Conservation (phyloP, 2,888 invertebrate genomes). For the Anagyrus pseudococci region DNA sequence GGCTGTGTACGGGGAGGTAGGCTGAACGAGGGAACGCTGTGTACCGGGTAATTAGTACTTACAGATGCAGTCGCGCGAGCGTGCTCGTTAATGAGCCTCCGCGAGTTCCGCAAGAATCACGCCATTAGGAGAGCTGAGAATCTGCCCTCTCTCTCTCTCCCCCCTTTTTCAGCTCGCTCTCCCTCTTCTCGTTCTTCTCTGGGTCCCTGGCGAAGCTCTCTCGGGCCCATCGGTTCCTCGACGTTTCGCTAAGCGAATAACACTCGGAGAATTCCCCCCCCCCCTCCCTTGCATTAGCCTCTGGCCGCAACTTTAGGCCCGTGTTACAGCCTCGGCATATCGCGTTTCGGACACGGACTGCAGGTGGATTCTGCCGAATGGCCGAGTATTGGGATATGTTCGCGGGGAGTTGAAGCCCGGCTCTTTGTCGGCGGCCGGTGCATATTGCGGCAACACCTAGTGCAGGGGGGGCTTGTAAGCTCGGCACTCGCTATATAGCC, state of each 20-base stretch:
- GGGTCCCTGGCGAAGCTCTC: too few species aligned
- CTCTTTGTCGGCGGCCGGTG: too few species aligned
- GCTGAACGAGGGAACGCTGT: not conserved
- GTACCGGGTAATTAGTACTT: constrained; percentile 57
- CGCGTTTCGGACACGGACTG: too few species aligned
- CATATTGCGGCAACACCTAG: too few species aligned
- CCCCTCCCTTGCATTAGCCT: too few species aligned
- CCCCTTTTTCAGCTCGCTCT: constrained; percentile 60
- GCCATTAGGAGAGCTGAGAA: constrained; percentile 32
- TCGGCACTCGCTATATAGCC: not conserved
- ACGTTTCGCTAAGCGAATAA: not conserved
- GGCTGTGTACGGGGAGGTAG: constrained; percentile 1
- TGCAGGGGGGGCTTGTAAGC: too few species aligned
- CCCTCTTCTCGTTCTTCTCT: not conserved
- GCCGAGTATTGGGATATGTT: too few species aligned
- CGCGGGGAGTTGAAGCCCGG: too few species aligned
- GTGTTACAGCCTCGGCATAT: too few species aligned
- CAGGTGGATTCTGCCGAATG: too few species aligned
- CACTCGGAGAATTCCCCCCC: constrained; percentile 16
- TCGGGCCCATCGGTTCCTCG: too few species aligned
- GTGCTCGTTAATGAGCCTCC: constrained; percentile 51
- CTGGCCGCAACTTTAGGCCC: too few species aligned
- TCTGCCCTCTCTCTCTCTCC: constrained; percentile 59
- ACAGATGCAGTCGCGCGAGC: constrained; percentile 53
- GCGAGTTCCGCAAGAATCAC: constrained; percentile 33